Evolutionary conservation across 2,888 invertebrate genomes (phyloP), one percentile per base, ranked within the genome.

Genomic region (Meandrusa payeni): DNA sequence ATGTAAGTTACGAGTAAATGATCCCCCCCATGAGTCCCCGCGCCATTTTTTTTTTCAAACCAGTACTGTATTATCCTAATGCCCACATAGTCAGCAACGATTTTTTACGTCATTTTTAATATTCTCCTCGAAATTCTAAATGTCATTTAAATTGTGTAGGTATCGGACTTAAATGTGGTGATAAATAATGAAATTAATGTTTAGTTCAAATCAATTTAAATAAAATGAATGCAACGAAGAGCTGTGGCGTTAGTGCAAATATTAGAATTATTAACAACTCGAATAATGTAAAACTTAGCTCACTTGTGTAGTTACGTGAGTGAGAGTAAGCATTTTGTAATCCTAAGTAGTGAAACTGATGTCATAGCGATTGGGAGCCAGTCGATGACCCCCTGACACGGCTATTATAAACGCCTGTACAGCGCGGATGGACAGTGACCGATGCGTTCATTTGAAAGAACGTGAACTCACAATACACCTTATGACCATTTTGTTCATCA

Each of bases 371-470:
- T 76, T 80, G 78, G 75, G 67, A 69, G 65, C 52, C 77, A 79
- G 83, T 76, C 80, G 77, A 77, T 79, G 85, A 85, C 85, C 85
- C 58, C 75, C 64, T 85, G 81, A 81, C 85, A 79, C 66, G 64
- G 68, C 72, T 70, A 68, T 60, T 61, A 71, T 58, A 69, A 67
- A 62, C 62, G 65, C 62, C 60, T 61, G 64, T 66, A 62, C 54
- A 64, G 59, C 62, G 62, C 41, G 23, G 46, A 47, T 51, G 49
- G 55, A 61, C 59, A 52, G 50, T 59, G 58, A 57, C 59, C 59
- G 62, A 62, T 58, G 55, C 59, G 55, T 51, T 59, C 56, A 56
- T 55, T 50, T 50, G 50, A 51, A 50, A 50, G 50, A 54, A 56
- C 52, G 51, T 53, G 41, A 54, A 38, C 27, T 33, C 32, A 33